Conservation (phyloP, 2,113 vertebrate species). For the Ardeotis arabs region DNA sequence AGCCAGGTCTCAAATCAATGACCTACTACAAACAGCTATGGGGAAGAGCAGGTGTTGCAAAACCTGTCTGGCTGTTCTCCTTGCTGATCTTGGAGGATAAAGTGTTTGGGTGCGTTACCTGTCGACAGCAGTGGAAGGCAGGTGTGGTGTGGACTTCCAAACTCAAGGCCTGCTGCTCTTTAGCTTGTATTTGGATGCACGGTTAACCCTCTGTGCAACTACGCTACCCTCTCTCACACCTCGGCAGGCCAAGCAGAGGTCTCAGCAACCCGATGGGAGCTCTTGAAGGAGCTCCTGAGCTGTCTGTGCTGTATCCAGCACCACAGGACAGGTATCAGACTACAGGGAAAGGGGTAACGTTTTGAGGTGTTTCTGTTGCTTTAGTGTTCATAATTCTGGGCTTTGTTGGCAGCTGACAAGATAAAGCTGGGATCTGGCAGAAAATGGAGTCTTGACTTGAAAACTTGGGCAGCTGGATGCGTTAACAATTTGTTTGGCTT, state of each 20-base stretch:
- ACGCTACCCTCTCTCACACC: not conserved
- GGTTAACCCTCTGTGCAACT: rapidly evolving
- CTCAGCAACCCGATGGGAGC: rapidly evolving
- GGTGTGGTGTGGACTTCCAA: not conserved
- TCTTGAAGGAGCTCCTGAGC: not conserved
- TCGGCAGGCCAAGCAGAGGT: not conserved
- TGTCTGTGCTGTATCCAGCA: not conserved
- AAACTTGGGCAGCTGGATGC: not conserved
- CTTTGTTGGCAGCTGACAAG: not conserved
- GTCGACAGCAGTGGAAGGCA: not conserved
- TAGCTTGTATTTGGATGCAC: not conserved
- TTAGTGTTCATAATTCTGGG: not conserved
- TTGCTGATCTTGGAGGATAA: not conserved
- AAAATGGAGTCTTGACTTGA: not conserved
- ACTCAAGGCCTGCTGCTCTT: not conserved
- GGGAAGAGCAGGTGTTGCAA: not conserved
- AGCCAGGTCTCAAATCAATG: conserved; percentile 2
- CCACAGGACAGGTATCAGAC: not conserved
- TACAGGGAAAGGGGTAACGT: not conserved
- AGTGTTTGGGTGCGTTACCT: not conserved
- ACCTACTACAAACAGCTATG: not conserved
- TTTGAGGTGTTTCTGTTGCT: not conserved
- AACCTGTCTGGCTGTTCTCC: not conserved
- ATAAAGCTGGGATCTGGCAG: not conserved
- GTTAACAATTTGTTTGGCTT: not conserved